Evolutionary conservation across 2,888 invertebrate genomes (phyloP).

Genomic region (Patella ulyssiponensis): DNA sequence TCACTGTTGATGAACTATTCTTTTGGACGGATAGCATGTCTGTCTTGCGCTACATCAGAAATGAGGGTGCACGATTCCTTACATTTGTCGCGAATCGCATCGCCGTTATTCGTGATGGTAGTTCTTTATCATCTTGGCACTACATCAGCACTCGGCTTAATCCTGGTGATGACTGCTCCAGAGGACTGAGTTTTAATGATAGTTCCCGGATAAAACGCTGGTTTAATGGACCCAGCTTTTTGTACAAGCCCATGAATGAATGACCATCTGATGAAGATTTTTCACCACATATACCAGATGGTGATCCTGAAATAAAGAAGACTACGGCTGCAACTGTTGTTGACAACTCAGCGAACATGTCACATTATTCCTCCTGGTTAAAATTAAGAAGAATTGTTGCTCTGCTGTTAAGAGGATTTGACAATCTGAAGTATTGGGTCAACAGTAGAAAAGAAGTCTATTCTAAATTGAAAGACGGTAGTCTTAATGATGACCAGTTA

Average conservation of each 20-base stretch:
- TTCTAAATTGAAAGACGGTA: no score
- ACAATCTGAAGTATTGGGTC: constrained; percentile 2
- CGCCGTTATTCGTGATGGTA: constrained; percentile 29
- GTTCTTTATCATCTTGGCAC: constrained; percentile 29
- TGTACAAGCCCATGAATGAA: neutral
- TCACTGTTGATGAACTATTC: neutral
- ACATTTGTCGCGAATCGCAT: constrained; percentile 36
- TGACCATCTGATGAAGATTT: neutral
- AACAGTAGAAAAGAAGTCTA: no score
- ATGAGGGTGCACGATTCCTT: constrained; percentile 19
- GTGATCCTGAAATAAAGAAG: neutral
- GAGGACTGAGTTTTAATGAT: constrained; percentile 24
- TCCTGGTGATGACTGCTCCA: constrained; percentile 35
- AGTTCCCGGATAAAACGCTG: constrained; percentile 15
- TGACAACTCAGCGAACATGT: neutral
- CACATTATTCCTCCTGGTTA: neutral
- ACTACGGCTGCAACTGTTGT: neutral
- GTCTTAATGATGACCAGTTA: no score
- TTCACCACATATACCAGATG: neutral
- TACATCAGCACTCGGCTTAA: constrained; percentile 32
- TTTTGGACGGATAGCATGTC: constrained; percentile 39
- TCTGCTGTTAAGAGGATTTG: neutral
- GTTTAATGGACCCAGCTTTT: constrained; percentile 12
- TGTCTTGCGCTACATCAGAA: constrained; percentile 36
- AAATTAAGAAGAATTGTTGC: neutral